Evolutionary conservation across 1,140 invertebrate genomes (phyloP).

Genomic region (Drosophila bocki): DNA sequence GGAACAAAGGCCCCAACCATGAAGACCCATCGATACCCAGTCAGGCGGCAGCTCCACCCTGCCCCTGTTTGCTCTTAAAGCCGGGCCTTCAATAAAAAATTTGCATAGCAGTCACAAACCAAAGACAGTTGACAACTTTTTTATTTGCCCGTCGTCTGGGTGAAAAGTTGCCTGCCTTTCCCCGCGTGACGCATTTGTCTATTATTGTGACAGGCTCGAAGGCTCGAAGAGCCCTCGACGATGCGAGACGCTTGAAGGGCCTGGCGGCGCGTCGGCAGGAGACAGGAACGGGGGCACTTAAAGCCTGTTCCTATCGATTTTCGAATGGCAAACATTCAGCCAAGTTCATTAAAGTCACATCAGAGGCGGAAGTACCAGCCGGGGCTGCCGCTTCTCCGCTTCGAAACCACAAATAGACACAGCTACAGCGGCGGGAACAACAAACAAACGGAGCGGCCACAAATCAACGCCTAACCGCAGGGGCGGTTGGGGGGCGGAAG

Average conservation of each 20-base stretch:
- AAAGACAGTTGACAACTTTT: constrained; percentile 78
- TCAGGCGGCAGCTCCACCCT: not conserved
- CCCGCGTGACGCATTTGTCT: constrained; percentile 54
- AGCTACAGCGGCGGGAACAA: constrained; percentile 42
- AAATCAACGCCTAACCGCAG: constrained; percentile 81
- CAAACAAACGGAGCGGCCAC: constrained; percentile 66
- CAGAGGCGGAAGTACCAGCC: constrained; percentile 39
- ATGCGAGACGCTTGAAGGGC: constrained; percentile 28
- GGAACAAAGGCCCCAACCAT: constrained; percentile 10
- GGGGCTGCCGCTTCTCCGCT: constrained; percentile 13
- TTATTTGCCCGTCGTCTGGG: constrained; percentile 50
- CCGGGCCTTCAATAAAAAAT: constrained; percentile 32
- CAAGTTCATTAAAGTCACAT: constrained; percentile 83
- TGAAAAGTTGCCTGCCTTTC: constrained; percentile 2
- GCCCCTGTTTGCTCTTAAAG: constrained; percentile 1
- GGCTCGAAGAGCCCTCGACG: constrained; percentile 39
- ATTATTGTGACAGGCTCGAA: constrained; percentile 67
- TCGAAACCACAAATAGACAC: constrained; percentile 73
- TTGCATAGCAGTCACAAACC: constrained; percentile 61
- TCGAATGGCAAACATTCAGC: constrained; percentile 31
- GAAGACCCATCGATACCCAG: constrained; percentile 16
- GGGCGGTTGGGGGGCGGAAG: not conserved
- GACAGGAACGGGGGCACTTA: constrained; percentile 42
- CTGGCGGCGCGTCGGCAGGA: constrained; percentile 1
- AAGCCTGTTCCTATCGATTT: constrained; percentile 68